Base-by-base conservation (phyloP, 1,140 invertebrate species). In the Lanistes nyassanus region DNA sequence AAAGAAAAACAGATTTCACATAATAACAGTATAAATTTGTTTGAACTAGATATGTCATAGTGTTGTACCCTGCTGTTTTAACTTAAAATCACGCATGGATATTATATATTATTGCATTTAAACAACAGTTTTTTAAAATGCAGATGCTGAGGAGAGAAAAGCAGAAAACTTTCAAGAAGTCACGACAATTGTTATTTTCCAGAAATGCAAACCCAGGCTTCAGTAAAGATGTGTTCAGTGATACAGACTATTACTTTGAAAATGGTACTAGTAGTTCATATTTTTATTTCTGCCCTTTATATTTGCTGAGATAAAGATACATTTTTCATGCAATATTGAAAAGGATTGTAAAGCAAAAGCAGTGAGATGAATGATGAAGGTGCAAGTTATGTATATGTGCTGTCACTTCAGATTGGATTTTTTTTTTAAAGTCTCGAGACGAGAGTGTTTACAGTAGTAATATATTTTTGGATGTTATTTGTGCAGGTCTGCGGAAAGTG, bases 221-320 rank as follows among this genome's bases (percentile, higher is more conserved):
- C 70, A 72, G 39, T 36, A n/a, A 31, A 58, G 75, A 78, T 19
- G 51, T 76, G 16, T 80, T 81, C 55, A 70, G 66, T 89, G 95
- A 97, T 91, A 97, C 96, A 36, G 96, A 95, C 34, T 98, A 98
- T 91, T 98, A 97, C 90, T 95, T 97, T 87, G 96, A 98, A 92
- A 97, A 98, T 92, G 96, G 96, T 97, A 90, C 92, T 26, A 4
- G 21, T 56, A 66, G 11, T 3, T 23, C 4, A 69, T 19, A 26
- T 19, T 73, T 51, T 73, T 34, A 3, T 26, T 62, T 36, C 16
- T 60, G 2, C 23, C 34, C 39, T 37, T 53, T 19, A 13, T 42
- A 4, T 73, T 34, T 60, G 11, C 60, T 23, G 36, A 16, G 34
- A 37, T 4, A 26, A 19, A 13, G n/a, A n/a, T n/a, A n/a, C n/a